These are phyloP conservation scores for Drosophila tani DNA, from an alignment of 1,140 invertebrate genomes.

Conservation along the genomic window DNA sequence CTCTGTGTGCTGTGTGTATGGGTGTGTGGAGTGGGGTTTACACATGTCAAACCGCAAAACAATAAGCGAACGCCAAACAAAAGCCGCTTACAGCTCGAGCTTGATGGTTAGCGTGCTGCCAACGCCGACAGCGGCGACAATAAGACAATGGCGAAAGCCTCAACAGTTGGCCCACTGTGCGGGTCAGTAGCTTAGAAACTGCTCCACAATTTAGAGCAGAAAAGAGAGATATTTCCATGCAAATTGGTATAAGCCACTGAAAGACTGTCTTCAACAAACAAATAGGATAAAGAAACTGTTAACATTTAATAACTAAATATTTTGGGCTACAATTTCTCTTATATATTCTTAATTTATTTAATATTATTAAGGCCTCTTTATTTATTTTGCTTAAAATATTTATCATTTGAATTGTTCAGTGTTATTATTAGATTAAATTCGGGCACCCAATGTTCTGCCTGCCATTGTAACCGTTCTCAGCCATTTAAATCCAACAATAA, in stretches of 20 bases:
- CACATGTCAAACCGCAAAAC: conserved; percentile 68
- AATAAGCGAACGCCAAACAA: conserved; percentile 62
- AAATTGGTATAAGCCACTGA: conserved; percentile 1
- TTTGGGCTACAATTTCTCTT: too few relatives aligned
- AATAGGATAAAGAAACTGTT: neutral
- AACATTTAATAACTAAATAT: neutral
- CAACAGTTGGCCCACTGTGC: conserved; percentile 45
- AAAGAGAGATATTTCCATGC: neutral
- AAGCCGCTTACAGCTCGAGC: conserved; percentile 51
- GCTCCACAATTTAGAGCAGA: conserved; percentile 1
- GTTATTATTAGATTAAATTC: neutral
- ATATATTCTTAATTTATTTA: neutral
- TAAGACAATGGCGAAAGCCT: conserved; percentile 36
- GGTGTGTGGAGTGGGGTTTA: conserved; percentile 21
- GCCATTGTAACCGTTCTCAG: conserved; percentile 14
- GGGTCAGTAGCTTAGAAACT: conserved; percentile 14
- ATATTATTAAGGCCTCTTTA: neutral
- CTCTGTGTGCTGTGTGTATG: neutral
- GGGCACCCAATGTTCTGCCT: neutral
- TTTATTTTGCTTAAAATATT: neutral
- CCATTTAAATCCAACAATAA: conserved; percentile 42
- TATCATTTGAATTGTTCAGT: neutral
- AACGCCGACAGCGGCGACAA: conserved; percentile 27
- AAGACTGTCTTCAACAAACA: neutral
- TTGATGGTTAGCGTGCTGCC: conserved; percentile 40